Evolutionary conservation across 2,113 vertebrate species (phyloP), one percentile per base, ranked within the genome.

Genomic region (Neopipo cinnamomea): DNA sequence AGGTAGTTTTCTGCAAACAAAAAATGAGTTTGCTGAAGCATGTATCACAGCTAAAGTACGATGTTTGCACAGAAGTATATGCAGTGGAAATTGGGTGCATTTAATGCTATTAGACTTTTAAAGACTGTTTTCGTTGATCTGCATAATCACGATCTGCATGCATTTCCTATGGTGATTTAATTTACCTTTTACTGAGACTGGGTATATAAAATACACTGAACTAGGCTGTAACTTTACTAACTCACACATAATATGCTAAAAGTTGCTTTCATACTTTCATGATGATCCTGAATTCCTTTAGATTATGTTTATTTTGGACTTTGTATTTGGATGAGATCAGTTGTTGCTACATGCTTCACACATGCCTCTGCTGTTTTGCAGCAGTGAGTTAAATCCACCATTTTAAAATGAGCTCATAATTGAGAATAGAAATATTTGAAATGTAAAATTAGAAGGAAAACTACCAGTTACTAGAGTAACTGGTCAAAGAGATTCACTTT

Each of bases 351-450:
- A 7, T 35, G 13, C 12, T 52, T 88, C 17, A 24, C 76, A 56
- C 0, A 0, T 53, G 47, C 49, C 39, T 56, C 27, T 63, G 37
- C 53, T 80, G 49, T 70, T 90, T 56, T 77, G 30, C 63, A 84
- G 44, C 30, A 71, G 59, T 16, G 19, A 83, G 55, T 88, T 93
- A 90, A 96, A 96, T 75, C 50, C 87, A 68, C 82, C 46, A 63
- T 94, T 93, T 97, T 91, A n/a, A 84, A 89, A 15, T 58, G 24
- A 72, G 15, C 42, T 77, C 42, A 4, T 79, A 70, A 24, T 66
- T 62, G 31, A 66, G 28, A 79, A 39, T 52, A 61, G 61, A 80
- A 93, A 6, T 23, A n/a, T 83, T 88, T 84, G 28, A 84, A 86
- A 53, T 3, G 3, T 33, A 5, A 70, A 30, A 76, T 68, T 62